Evolutionary conservation across 92 coral and sea anemone species (phyloP), one percentile per base, ranked within the genome.

Genomic region (Epizoanthus scotinus): DNA sequence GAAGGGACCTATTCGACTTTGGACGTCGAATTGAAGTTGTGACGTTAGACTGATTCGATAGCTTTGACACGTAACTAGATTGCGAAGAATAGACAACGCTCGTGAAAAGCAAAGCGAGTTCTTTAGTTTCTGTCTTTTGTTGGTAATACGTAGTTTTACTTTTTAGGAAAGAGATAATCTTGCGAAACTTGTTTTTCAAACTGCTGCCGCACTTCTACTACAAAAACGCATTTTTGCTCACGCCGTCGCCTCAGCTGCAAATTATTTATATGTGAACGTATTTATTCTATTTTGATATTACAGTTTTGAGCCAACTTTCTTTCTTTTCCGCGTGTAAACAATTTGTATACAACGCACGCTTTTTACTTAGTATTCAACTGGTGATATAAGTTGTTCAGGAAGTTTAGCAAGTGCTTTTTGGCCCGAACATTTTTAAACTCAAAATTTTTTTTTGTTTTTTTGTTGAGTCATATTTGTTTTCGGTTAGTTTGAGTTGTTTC

Each of bases 11-110:
- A 83, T 91, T 87, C 78, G 88, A 83, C 57, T 92, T 90, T 70
- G 94, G 94, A 34, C 87, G 95, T 19, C 86, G 91, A 58, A 83
- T 92, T 56, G 99, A 96, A 84, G 99, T 96, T 19, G 99, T 96
- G 49, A 96, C 94, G 62, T 69, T 96, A 52, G 99, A 96, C 81
- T 96, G 79, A 91, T 47, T n/a, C n/a, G 55, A 9, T 17, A 27
- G 5, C 58, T 72, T 31, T 26, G 2, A 50, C 34, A 79, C 29
- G n/a, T 50, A 2, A 47, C 52, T 47, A 15, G 14, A 47, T 13
- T 7, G 9, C 17, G 63, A 28, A 36, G 17, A 61, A 61, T 61
- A 21, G 52, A 15, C 52, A 47, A 3, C 14, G 1, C 52, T 2
- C 9, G 17, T 47, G 52, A 47, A 47, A 47, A 8, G 52, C 9